Percentiles rank a stretch among this genome's conserved stretches.
These are phyloP conservation scores for Melanotaenia nigrans DNA, from an alignment of 2,797 vertebrate genomes.

Conservation along the genomic window DNA sequence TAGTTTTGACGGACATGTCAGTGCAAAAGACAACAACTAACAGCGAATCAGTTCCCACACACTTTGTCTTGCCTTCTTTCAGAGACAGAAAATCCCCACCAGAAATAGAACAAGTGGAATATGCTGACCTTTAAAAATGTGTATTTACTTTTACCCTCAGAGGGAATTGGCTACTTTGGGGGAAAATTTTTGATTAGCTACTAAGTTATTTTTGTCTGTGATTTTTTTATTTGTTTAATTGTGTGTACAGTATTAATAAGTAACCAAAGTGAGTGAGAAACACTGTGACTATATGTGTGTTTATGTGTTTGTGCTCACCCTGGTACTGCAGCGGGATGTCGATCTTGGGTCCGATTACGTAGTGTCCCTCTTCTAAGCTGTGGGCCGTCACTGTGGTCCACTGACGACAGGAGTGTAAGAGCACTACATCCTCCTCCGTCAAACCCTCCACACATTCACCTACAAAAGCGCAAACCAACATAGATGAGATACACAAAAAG, in stretches of 20 bases:
- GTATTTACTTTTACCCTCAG: constrained; percentile 7
- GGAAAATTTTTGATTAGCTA: neutral
- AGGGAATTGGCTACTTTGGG: constrained; percentile 17
- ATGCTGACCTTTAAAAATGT: constrained; percentile 21
- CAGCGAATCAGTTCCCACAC: neutral
- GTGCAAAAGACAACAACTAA: neutral
- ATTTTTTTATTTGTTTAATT: neutral
- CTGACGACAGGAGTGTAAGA: constrained; percentile 95
- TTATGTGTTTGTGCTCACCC: constrained; percentile 80
- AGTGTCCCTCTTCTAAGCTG: constrained; percentile 96
- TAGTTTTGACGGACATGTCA: neutral
- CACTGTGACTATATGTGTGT: constrained; percentile 5
- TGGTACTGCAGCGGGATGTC: constrained; percentile 97
- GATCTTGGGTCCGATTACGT: constrained; percentile 96
- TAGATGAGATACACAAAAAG: constrained; percentile 5
- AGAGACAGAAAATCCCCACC: constrained; percentile 2
- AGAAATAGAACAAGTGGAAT: constrained; percentile 42
- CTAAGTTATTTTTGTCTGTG: neutral
- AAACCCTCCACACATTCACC: constrained; percentile 94
- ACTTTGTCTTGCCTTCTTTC: neutral
- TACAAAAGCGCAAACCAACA: constrained; percentile 63
- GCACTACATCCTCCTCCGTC: constrained; percentile 91
- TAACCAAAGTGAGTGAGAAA: neutral
- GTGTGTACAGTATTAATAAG: neutral
- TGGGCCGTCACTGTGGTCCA: constrained; percentile 98